Evolutionary conservation across 2,888 invertebrate genomes (phyloP).

Genomic region (Smittia aterrima): DNA sequence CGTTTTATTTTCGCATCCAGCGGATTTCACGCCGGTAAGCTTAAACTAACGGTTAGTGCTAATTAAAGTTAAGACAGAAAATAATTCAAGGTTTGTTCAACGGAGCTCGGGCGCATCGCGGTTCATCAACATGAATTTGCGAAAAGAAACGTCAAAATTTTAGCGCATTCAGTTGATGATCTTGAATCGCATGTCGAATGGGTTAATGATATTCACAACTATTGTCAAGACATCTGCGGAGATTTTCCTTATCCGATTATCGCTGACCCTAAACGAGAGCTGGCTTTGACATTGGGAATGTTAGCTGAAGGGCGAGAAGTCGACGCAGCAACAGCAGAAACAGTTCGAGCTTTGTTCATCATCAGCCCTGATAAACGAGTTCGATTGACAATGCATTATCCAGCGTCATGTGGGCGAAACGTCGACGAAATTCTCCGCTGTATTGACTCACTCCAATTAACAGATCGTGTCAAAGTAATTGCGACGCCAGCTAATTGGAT

Average conservation of each 20-base stretch:
- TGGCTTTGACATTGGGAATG: constrained; percentile 76
- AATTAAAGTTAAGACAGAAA: too few relatives aligned
- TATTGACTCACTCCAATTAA: constrained; percentile 79
- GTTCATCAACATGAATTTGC: constrained; percentile 67
- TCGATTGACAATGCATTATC: constrained; percentile 78
- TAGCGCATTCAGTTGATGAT: constrained; percentile 78
- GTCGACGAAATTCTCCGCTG: constrained; percentile 81
- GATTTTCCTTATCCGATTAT: constrained; percentile 81
- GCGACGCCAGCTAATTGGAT: constrained; percentile 84
- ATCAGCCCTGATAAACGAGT: constrained; percentile 77
- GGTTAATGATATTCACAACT: constrained; percentile 72
- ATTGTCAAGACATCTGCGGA: constrained; percentile 67
- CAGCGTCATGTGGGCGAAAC: constrained; percentile 81
- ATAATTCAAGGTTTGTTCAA: too few relatives aligned
- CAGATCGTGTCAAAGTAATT: constrained; percentile 65
- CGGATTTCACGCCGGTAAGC: constrained; percentile 86
- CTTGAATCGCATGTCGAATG: constrained; percentile 72
- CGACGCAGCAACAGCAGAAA: constrained; percentile 64
- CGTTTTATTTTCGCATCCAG: constrained; percentile 82
- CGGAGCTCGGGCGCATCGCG: constrained; percentile 74
- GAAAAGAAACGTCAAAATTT: constrained; percentile 69
- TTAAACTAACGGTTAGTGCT: too few relatives aligned
- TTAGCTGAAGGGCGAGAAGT: constrained; percentile 71
- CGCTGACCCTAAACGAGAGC: constrained; percentile 67
- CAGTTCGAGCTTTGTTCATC: constrained; percentile 74